Percentiles rank a stretch among this genome's conserved stretches.
phyloP scores from a whole-genome alignment of 2,888 invertebrate genomes.

The Idaea straminata region DNA sequence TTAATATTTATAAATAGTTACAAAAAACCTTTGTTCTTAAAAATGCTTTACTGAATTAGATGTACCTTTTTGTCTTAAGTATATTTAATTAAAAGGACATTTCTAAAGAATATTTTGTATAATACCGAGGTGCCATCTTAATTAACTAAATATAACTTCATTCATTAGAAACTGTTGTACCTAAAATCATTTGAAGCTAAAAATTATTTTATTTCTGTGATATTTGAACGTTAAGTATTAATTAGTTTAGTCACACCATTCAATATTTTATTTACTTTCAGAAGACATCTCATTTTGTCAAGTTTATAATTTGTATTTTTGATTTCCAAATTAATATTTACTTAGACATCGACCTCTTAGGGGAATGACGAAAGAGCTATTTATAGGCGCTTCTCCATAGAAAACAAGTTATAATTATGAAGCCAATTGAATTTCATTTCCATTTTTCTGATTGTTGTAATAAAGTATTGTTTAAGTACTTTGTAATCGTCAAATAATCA shows the following conservation, averaged over 20 bases:
- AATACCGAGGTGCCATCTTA: too few species aligned
- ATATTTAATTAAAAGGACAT: constrained; percentile 13
- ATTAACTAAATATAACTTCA: not conserved
- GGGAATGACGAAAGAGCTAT: not conserved
- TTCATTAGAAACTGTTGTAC: not conserved
- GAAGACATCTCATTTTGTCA: not conserved
- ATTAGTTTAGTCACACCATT: not conserved
- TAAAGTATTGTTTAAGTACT: constrained; percentile 23
- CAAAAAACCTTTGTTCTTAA: too few species aligned
- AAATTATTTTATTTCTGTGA: not conserved
- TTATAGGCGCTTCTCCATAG: not conserved
- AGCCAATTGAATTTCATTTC: constrained; percentile 2
- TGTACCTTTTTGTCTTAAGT: constrained; percentile 6
- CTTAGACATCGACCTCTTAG: too few species aligned
- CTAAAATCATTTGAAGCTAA: not conserved
- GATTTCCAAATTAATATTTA: too few species aligned
- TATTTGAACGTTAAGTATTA: not conserved
- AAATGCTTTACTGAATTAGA: too few species aligned
- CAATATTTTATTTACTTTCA: not conserved
- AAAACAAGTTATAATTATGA: not conserved
- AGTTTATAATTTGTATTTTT: too few species aligned
- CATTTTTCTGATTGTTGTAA: constrained; percentile 9
- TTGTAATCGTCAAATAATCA: constrained; percentile 19
- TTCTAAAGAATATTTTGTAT: constrained; percentile 5
- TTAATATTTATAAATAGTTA: too few species aligned